phyloP scores from a whole-genome alignment of 2,888 invertebrate species.

The Crioceris asparagi region DNA sequence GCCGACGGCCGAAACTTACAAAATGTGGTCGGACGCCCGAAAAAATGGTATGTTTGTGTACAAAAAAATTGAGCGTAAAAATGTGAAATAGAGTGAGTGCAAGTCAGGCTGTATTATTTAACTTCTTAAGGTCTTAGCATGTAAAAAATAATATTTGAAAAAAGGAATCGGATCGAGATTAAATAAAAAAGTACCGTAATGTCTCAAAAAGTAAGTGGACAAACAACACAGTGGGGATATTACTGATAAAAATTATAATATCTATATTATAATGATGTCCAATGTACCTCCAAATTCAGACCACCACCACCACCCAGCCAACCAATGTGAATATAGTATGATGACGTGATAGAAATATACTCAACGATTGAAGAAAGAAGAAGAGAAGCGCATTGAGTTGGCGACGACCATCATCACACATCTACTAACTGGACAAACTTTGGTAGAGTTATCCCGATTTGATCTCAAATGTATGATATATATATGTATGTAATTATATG shows the following conservation, averaged over 20 bases:
- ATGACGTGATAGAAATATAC: no score
- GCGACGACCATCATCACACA: no score
- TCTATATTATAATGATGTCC: no score
- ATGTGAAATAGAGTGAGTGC: conserved; percentile 28
- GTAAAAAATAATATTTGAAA: conserved; percentile 18
- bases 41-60: conserved; percentile 19
- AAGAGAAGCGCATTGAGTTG: no score
- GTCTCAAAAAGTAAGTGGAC: not conserved
- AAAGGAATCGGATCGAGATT: not conserved
- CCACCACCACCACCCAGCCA: no score
- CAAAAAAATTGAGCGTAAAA: conserved; percentile 16
- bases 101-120: conserved; percentile 37
- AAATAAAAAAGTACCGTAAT: not conserved
- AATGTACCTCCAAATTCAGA: no score
- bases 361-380: no score
- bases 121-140: conserved; percentile 26
- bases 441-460: no score
- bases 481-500: no score
- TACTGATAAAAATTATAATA: not conserved
- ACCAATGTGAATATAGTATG: no score
- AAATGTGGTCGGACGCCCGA: conserved; percentile 20
- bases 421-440: no score
- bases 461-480: no score
- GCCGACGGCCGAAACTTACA: conserved; percentile 1
- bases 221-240: not conserved